phyloP scores from a whole-genome alignment of 2,113 vertebrate genomes.

The Ophiodon elongatus region DNA sequence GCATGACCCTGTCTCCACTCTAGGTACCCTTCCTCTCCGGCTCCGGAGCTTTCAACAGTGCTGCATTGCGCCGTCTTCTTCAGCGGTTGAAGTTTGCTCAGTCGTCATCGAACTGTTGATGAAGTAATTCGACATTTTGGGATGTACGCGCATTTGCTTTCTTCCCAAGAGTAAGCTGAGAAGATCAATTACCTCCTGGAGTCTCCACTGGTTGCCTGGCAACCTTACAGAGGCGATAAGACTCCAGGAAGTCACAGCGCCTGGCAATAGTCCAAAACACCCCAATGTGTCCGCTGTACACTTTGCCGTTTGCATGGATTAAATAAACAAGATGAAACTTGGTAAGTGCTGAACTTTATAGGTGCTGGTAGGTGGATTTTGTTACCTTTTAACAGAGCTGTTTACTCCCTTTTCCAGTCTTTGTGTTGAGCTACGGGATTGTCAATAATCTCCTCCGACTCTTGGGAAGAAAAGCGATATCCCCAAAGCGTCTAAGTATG shows the following conservation, averaged over 20 bases:
- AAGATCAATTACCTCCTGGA: constrained; percentile 5
- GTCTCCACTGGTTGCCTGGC: not conserved
- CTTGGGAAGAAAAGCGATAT: not conserved
- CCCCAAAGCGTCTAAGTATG: not conserved
- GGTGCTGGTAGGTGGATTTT: not conserved
- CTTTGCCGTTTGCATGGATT: not conserved
- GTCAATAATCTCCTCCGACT: not conserved
- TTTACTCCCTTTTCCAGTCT: not conserved
- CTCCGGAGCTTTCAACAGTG: not conserved
- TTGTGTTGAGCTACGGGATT: not conserved
- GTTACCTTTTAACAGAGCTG: not conserved
- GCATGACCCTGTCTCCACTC: not conserved
- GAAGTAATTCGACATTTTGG: not conserved
- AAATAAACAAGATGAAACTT: not conserved
- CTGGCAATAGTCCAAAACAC: not conserved
- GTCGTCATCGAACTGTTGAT: not conserved
- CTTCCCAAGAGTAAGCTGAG: not conserved
- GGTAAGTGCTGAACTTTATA: not conserved
- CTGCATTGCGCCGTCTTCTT: not conserved
- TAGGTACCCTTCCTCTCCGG: not conserved
- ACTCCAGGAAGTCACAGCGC: not conserved
- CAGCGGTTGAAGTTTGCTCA: not conserved
- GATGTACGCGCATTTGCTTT: not conserved
- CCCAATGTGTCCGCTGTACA: not conserved
- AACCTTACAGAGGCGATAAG: not conserved